Percentiles rank a stretch among this genome's conserved stretches.
phyloP scores from a whole-genome alignment of 2,888 invertebrate genomes.

The Chesias legatella region DNA sequence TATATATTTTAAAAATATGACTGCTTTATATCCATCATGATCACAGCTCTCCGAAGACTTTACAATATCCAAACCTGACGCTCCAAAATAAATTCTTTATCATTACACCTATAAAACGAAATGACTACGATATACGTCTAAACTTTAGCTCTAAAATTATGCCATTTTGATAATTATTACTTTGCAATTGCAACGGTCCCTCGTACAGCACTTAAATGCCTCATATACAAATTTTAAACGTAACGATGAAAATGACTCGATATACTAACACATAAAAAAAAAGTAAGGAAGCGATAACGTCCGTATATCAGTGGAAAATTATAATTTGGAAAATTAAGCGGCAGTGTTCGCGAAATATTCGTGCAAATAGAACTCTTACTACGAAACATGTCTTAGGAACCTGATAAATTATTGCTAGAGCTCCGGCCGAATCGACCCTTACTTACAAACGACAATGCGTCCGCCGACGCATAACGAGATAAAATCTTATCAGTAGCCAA shows the following conservation, averaged over 20 bases:
- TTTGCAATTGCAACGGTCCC: constrained; percentile 81
- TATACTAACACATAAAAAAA: constrained; percentile 44
- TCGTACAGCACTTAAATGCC: constrained; percentile 77
- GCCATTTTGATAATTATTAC: constrained; percentile 78
- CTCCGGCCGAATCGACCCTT: constrained; percentile 53
- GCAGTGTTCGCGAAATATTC: constrained; percentile 77
- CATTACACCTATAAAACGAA: constrained; percentile 79
- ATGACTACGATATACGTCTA: constrained; percentile 77
- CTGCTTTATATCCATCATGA: constrained; percentile 78
- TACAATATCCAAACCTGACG: constrained; percentile 74
- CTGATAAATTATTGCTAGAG: constrained; percentile 80
- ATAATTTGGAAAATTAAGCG: constrained; percentile 71
- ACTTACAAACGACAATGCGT: constrained; percentile 55
- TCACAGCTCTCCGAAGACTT: constrained; percentile 79
- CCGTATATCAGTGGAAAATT: constrained; percentile 58
- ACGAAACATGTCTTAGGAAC: constrained; percentile 80
- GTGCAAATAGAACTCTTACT: constrained; percentile 78
- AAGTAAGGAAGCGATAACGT: constrained; percentile 60
- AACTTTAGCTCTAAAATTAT: constrained; percentile 78
- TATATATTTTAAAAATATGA: constrained; percentile 79
- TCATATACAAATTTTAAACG: constrained; percentile 73
- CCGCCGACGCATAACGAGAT: constrained; percentile 68
- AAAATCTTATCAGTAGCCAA: constrained; percentile 78
- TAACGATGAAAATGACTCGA: constrained; percentile 68
- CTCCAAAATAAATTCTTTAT: constrained; percentile 79